A percentile compares a stretch with the other conserved stretches of the same genome.
Evolutionary conservation across 2,888 invertebrate genomes (phyloP).

Genomic region (Drosophila sordidula): DNA sequence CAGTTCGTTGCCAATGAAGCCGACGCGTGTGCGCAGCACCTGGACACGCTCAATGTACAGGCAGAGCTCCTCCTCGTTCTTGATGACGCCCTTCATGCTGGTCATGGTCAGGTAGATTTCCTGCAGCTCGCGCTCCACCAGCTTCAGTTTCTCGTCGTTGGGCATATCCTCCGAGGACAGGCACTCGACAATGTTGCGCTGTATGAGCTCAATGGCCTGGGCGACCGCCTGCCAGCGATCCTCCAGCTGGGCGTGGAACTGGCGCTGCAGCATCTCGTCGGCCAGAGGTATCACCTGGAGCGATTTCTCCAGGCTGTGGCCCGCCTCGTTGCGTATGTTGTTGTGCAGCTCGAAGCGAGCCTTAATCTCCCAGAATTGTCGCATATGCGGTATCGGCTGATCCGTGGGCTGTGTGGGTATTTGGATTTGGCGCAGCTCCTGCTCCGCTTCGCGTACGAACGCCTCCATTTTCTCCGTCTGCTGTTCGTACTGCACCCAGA

Average conservation of each 20-base stretch:
- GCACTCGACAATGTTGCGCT: conserved; percentile 89
- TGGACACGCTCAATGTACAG: conserved; percentile 93
- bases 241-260: conserved; percentile 91
- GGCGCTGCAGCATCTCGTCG: conserved; percentile 92
- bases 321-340: conserved; percentile 90
- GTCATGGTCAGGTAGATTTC: conserved; percentile 90
- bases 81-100: conserved; percentile 91
- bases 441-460: conserved; percentile 91
- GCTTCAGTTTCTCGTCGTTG: conserved; percentile 90
- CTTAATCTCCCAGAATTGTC: conserved; percentile 95
- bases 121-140: conserved; percentile 91
- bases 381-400: conserved; percentile 89
- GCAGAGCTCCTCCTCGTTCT: conserved; percentile 92
- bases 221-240: conserved; percentile 91
- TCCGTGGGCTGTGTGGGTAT: conserved; percentile 87
- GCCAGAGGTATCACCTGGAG: conserved; percentile 92
- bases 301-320: conserved; percentile 91
- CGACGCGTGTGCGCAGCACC: conserved; percentile 90
- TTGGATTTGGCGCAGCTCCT: conserved; percentile 88
- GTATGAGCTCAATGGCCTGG: conserved; percentile 88
- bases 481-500: conserved; percentile 91
- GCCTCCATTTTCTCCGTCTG: conserved; percentile 90
- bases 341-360: conserved; percentile 94
- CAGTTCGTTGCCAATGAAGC: conserved; percentile 92
- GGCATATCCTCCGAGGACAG: conserved; percentile 91